Conservation (phyloP, 2,113 vertebrate genomes). For the Microcebus lehilahytsara region DNA sequence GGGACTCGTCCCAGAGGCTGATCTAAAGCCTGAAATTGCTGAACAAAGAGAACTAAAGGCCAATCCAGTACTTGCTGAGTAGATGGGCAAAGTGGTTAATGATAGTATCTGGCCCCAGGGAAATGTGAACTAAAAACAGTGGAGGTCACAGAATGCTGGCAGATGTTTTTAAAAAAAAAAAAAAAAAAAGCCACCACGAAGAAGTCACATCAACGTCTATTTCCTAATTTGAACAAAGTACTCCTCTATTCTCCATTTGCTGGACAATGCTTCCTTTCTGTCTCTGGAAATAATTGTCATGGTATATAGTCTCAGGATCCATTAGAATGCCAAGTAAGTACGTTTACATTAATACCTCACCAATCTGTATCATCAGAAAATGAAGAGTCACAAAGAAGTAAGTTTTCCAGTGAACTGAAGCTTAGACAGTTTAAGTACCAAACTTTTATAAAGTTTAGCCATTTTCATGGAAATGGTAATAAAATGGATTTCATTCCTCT, state of each 20-base stretch:
- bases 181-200: neutral
- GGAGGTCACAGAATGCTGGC: neutral
- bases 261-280: neutral
- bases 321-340: neutral
- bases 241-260: neutral
- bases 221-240: slow-evolving; percentile 26
- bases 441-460: slow-evolving; percentile 18
- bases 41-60: neutral
- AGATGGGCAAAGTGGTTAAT: neutral
- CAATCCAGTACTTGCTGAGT: neutral
- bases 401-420: slow-evolving; percentile 35
- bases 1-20: neutral
- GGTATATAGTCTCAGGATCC: neutral
- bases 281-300: neutral
- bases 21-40: neutral
- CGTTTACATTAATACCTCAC: slow-evolving; percentile 1
- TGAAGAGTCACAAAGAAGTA: neutral
- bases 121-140: neutral
- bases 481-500: slow-evolving; percentile 30
- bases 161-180: neutral
- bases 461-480: slow-evolving; percentile 45
- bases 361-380: neutral
- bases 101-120: neutral
- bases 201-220: neutral
- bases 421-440: neutral